Base-by-base conservation (phyloP, 2,113 vertebrate species). In the Dicrurus megarhynchus region DNA sequence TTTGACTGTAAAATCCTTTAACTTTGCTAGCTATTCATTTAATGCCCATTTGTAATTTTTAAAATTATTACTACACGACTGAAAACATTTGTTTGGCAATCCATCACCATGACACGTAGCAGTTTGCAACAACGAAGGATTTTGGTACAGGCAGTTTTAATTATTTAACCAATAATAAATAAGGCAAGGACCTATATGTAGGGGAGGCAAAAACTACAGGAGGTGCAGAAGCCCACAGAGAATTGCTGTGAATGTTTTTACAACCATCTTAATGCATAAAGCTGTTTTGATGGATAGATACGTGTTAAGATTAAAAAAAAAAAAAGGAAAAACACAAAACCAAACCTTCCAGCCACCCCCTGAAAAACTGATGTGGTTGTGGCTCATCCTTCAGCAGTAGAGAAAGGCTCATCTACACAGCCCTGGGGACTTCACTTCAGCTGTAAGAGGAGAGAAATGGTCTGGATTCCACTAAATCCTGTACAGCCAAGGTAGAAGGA, bases 1-100 rank as follows among this genome's bases (percentile, higher is more conserved):
- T 97, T 96, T 95, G 94, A 81, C 75, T 84, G 74, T 81, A 93
- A 59, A 91, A 90, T 95, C 49, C 74, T 95, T 95, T 96, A 77
- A 91, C 56, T 96, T 95, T 86, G 24, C 88, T 79, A 81, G 84
- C 75, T 87, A 74, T 96, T 97, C 83, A 95, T 89, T 90, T 96
- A 87, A 79, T 89, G 60, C 20, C 63, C 64, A 93, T 96, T 96
- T 93, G n/a, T 97, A n/a, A 57, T 95, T 97, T 97, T 96, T 37
- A 64, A 87, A 93, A 95, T 90, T 95, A 86, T 94, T 86, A 77
- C 50, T 92, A 83, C 83, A 80, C 10, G 30, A 91, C 87, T 87
- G 83, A 95, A 92, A 97, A 85, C 28, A 50, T 70, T 95, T 95
- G 35, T 94, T 95, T 89, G 63, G 86, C 53, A 55, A 87, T 95